phyloP scores from a whole-genome alignment of 2,797 vertebrate species.

The Muscicapa striata region DNA sequence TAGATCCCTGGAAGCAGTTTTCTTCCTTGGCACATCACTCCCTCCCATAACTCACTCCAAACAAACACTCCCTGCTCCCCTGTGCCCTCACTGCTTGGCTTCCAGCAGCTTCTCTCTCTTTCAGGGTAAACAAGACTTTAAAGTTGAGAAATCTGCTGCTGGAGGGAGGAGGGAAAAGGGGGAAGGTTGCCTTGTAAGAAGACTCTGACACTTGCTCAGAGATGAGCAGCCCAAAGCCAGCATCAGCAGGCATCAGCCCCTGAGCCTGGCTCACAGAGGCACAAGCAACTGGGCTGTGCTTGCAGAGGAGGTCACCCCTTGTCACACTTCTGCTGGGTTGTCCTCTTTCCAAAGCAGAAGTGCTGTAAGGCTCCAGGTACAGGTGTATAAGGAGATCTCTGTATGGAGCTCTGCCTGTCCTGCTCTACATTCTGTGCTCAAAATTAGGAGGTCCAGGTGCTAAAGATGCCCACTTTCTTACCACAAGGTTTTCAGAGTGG shows the following conservation, averaged over 20 bases:
- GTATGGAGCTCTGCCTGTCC: rapidly evolving
- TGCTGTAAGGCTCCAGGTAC: neutral
- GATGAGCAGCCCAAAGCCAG: neutral
- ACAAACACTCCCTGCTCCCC: neutral
- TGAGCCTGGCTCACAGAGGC: rapidly evolving
- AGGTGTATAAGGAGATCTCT: too few species aligned
- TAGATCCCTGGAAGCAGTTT: conserved; percentile 46
- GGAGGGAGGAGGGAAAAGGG: neutral
- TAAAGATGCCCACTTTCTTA: neutral
- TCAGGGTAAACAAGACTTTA: neutral
- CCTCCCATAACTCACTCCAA: neutral
- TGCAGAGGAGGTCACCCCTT: rapidly evolving
- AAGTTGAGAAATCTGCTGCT: neutral
- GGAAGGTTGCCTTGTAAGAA: neutral
- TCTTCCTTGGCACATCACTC: conserved; percentile 16
- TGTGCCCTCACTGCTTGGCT: neutral
- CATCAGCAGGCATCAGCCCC: neutral
- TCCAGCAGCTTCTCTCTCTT: conserved; percentile 41
- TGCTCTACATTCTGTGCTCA: rapidly evolving
- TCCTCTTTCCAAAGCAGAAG: neutral
- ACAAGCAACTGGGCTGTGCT: neutral
- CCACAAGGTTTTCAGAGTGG: rapidly evolving
- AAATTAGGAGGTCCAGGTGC: neutral
- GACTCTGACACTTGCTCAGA: neutral
- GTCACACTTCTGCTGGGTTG: neutral